Percentiles rank a stretch among this genome's conserved stretches.
phyloP scores from a whole-genome alignment of 2,113 vertebrate species.

The Indri indri region DNA sequence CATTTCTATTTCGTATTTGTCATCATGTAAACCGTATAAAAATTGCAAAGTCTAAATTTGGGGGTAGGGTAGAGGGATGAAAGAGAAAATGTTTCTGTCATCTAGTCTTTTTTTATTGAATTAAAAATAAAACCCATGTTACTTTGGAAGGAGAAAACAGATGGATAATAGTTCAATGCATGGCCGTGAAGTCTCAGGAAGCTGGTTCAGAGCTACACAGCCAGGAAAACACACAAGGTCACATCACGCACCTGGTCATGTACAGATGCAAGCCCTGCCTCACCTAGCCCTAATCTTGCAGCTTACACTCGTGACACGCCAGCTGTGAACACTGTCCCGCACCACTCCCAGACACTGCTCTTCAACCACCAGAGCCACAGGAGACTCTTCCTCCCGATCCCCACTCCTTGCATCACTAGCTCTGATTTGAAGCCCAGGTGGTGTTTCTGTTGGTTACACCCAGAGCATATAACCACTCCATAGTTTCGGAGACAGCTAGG shows the following conservation, averaged over 20 bases:
- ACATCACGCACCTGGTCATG: neutral
- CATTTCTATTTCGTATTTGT: conserved; percentile 70
- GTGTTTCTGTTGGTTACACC: neutral
- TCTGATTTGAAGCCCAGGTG: neutral
- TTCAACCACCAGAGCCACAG: neutral
- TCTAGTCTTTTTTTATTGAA: conserved; percentile 20
- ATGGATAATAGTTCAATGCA: neutral
- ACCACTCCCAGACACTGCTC: neutral
- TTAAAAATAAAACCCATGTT: conserved; percentile 57
- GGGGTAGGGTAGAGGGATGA: neutral
- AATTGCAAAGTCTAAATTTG: conserved; percentile 60
- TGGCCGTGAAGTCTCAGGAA: neutral
- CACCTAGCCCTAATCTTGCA: neutral
- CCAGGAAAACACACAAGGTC: neutral
- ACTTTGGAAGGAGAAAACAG: conserved; percentile 47
- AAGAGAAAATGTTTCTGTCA: conserved; percentile 55
- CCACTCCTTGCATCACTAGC: neutral
- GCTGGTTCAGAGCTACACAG: neutral
- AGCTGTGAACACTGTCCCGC: neutral
- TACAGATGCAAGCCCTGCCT: neutral
- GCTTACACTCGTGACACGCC: neutral
- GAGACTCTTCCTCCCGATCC: neutral
- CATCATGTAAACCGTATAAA: conserved; percentile 66
- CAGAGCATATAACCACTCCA: neutral
- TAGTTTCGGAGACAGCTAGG: neutral